Percentiles rank a stretch among this genome's conserved stretches.
Evolutionary conservation across 2,113 vertebrate genomes (phyloP).

Genomic region (Lepus timidus): DNA sequence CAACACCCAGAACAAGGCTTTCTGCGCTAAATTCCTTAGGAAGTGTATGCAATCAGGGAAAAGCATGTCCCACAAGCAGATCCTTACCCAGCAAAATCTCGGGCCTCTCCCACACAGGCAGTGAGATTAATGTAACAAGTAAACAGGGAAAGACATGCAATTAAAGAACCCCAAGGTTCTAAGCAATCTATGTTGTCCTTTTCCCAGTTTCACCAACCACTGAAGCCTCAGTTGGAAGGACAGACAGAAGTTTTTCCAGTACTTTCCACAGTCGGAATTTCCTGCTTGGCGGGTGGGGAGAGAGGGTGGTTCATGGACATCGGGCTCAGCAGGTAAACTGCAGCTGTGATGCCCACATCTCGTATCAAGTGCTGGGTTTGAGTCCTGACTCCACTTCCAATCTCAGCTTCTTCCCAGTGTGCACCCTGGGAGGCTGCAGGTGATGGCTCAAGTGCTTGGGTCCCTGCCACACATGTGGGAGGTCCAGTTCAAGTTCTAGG

Average conservation of each 20-base stretch:
- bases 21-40: background rate
- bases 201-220: background rate
- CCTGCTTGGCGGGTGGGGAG: background rate
- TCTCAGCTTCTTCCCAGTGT: too few species aligned
- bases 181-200: background rate
- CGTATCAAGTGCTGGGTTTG: too few species aligned
- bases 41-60: background rate
- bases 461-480: too few species aligned
- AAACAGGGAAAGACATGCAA: too few species aligned
- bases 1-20: background rate
- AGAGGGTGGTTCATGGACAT: too few species aligned
- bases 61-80: background rate
- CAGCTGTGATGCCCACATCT: too few species aligned
- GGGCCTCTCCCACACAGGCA: background rate
- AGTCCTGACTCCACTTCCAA: too few species aligned
- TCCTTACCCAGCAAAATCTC: background rate
- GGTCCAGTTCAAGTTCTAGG: too few species aligned
- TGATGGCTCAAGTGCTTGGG: too few species aligned
- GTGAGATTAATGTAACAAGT: background rate
- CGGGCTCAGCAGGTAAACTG: too few species aligned
- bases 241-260: background rate
- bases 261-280: background rate
- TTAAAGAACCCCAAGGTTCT: background rate
- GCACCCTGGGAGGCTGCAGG: too few species aligned
- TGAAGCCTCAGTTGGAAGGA: background rate